Evolutionary conservation across 2,113 vertebrate species (phyloP).

Genomic region (Calidris pygmaea): DNA sequence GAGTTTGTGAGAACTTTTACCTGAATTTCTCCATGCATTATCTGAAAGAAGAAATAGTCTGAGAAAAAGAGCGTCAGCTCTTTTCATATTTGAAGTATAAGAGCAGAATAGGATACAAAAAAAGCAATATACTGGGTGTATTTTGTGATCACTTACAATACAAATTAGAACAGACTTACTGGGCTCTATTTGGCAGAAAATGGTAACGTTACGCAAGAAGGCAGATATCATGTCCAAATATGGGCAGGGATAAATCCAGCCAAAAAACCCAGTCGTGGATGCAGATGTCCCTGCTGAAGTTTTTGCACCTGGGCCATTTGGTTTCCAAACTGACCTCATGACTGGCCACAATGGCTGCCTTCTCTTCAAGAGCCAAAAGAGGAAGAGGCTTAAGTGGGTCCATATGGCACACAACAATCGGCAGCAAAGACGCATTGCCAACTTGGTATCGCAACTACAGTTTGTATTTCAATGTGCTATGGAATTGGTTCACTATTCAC

Average conservation of each 20-base stretch:
- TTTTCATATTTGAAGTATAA: neutral
- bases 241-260: neutral
- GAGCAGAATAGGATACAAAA: neutral
- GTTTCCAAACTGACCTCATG: constrained; percentile 70
- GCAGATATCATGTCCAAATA: constrained; percentile 42
- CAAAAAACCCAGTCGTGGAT: constrained; percentile 20
- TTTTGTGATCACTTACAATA: neutral
- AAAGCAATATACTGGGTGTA: neutral
- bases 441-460: constrained; percentile 58
- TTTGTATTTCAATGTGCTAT: constrained; percentile 66
- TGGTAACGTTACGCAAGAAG: constrained; percentile 5
- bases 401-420: constrained; percentile 71
- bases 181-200: constrained; percentile 6
- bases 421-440: constrained; percentile 57
- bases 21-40: neutral
- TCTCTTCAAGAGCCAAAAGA: constrained; percentile 60
- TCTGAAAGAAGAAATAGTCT: neutral
- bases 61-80: neutral
- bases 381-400: constrained; percentile 71
- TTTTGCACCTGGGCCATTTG: constrained; percentile 64
- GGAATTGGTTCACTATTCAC: constrained; percentile 69
- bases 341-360: constrained; percentile 65
- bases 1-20: neutral
- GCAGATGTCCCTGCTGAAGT: constrained; percentile 70
- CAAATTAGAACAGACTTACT: constrained; percentile 24